Percentiles rank a stretch among this genome's conserved stretches.
These are phyloP conservation scores for Anabas testudineus DNA, from an alignment of 2,797 vertebrate species.

Conservation along the genomic window DNA sequence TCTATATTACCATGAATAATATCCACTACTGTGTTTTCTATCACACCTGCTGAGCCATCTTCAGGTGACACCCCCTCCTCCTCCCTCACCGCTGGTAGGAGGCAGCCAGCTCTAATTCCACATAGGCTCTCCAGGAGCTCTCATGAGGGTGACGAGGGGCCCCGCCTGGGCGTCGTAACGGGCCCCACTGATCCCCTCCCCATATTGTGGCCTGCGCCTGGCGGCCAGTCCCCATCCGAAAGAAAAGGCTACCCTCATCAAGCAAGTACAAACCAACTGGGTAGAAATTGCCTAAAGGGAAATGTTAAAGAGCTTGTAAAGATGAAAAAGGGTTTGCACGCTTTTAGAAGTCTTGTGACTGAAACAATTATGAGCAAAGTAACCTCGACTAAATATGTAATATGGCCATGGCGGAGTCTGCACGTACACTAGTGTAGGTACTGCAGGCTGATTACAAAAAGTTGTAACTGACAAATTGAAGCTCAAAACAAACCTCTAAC, in stretches of 20 bases:
- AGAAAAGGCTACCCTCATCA: conserved; percentile 95
- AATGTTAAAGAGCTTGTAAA: neutral
- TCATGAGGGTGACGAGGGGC: conserved; percentile 90
- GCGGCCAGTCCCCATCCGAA: conserved; percentile 92
- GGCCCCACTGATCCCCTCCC: conserved; percentile 94
- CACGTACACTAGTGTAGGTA: neutral
- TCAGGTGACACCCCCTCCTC: neutral
- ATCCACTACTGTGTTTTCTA: neutral
- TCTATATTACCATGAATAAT: neutral
- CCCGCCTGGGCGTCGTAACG: conserved; percentile 96
- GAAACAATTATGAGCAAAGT: neutral
- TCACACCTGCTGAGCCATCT: conserved; percentile 1
- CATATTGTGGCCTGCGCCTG: conserved; percentile 92
- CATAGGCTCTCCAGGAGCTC: conserved; percentile 94
- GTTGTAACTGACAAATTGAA: neutral
- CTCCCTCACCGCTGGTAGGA: conserved; percentile 90
- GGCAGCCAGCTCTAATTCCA: conserved; percentile 94
- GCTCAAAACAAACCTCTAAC: conserved; percentile 89
- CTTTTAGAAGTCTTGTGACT: neutral
- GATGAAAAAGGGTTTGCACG: neutral
- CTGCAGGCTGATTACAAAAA: neutral
- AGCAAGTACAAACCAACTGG: conserved; percentile 94
- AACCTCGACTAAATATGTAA: neutral
- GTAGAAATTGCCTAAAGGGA: conserved; percentile 90
- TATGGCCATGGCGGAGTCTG: neutral